Evolutionary conservation across 30 jellyfish, hydroid and myxozoan species (phyloP), one percentile per base, ranked within the genome.

Genomic region (Sanderia malayensis): DNA sequence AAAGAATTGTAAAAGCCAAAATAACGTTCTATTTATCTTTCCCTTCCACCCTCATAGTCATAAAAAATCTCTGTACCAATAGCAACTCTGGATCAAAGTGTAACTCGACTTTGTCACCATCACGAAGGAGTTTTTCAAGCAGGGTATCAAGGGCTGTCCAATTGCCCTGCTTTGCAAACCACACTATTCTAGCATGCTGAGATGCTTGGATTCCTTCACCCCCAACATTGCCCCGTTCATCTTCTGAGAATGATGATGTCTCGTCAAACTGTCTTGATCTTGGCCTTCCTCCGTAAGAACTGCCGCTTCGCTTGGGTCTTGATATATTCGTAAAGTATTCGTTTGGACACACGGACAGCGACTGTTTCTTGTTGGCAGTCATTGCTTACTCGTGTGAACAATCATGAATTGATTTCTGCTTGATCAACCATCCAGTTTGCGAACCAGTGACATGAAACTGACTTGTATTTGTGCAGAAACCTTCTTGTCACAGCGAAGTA

Each of bases 81-180:
- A 76, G 61, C 32, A 76, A 57, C 13, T 62, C 80, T 1, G 80
- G 73, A 28, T 62, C 88, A 31, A 76, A 76, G 37, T 30, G 61
- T 9, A 76, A 74, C 30, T 76, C 47, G 49, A 76, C 30, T 46
- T 32, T 46, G 11, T 58, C 47, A n/a, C n/a, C n/a, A 20, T 62
- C 88, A 26, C 46, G 80, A 19, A 62, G 60, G 60, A 61, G 34
- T 55, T 76, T 76, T 18, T 61, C 80, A 22, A 76, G 59, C 46
- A 76, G 55, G 15, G 80, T 22, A 67, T 79, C 91, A 21, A 79
- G 78, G 1, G 91, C 83, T 34, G 71, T 69, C 91, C 91, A 79
- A 9, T 49, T 26, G 10, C 91, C 83, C 31, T 79, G 91, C 26
- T 69, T 66, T 1, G 91, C 82, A 31, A 79, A 79, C 91, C 91